Conservation (phyloP, 2,888 invertebrate species). For the Metacarcinus magister region DNA sequence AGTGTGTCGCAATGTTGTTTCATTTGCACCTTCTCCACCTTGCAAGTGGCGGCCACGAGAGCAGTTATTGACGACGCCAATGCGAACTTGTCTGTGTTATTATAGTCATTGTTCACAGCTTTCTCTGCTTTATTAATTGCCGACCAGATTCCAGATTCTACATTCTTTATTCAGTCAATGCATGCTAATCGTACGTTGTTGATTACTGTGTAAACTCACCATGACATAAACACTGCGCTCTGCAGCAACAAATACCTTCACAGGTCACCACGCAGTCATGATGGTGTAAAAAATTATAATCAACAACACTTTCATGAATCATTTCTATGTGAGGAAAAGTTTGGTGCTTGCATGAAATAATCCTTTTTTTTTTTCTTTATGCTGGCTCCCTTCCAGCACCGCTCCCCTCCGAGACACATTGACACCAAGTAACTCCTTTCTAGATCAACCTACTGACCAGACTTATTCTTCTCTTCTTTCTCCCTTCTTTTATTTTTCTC, state of each 20-base stretch:
- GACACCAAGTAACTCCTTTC: background rate
- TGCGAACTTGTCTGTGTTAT: background rate
- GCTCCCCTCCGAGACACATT: background rate
- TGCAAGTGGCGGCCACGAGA: background rate
- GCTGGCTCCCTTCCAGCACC: background rate
- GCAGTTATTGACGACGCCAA: background rate
- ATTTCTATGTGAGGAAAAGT: background rate
- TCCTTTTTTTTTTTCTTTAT: background rate
- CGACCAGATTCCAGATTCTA: background rate
- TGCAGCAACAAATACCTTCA: background rate
- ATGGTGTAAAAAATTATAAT: background rate
- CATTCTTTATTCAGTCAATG: background rate
- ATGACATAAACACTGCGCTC: background rate
- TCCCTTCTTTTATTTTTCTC: background rate
- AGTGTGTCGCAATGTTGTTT: background rate
- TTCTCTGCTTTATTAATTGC: background rate
- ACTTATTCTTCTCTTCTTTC: background rate
- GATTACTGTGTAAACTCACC: too few species aligned
- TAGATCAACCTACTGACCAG: background rate
- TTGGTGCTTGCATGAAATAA: background rate
- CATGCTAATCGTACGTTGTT: background rate
- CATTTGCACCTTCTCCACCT: background rate
- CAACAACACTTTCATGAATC: background rate
- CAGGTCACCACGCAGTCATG: background rate
- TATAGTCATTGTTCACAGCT: background rate